Conservation (phyloP, 2,888 invertebrate genomes). For the Volucella inanis region DNA sequence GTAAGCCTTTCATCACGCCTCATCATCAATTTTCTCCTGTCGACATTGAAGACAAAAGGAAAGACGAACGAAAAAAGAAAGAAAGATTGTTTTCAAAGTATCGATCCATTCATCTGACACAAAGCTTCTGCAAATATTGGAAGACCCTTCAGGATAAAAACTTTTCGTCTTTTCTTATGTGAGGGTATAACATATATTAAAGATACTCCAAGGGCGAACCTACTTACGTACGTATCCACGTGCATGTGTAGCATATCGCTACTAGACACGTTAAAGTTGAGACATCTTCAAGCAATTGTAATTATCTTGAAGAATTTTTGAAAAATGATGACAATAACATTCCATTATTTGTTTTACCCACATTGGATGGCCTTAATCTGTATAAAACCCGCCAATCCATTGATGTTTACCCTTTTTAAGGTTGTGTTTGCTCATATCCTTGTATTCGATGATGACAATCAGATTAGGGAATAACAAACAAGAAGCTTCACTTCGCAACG, state of each 20-base stretch:
- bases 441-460: conserved; percentile 1
- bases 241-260: background rate
- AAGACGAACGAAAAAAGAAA: background rate
- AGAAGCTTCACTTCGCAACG: background rate
- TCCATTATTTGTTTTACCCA: conserved; percentile 51
- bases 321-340: conserved; percentile 62
- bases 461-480: conserved; percentile 22
- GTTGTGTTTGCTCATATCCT: conserved; percentile 34
- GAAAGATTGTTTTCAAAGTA: conserved; percentile 19
- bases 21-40: conserved; percentile 38
- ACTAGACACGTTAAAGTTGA: background rate
- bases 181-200: background rate
- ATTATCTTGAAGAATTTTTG: conserved; percentile 57
- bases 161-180: conserved; percentile 15
- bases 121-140: conserved; percentile 32
- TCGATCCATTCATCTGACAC: conserved; percentile 21
- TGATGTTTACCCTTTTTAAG: conserved; percentile 37
- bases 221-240: too few relatives aligned
- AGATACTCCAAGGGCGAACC: conserved; percentile 24
- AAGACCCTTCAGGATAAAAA: conserved; percentile 2
- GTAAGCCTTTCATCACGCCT: conserved; percentile 35
- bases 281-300: conserved; percentile 37
- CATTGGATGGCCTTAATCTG: conserved; percentile 25
- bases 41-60: background rate
- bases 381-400: background rate